Base-by-base conservation (phyloP, 1,140 invertebrate species). In the Ceratina japonica region DNA sequence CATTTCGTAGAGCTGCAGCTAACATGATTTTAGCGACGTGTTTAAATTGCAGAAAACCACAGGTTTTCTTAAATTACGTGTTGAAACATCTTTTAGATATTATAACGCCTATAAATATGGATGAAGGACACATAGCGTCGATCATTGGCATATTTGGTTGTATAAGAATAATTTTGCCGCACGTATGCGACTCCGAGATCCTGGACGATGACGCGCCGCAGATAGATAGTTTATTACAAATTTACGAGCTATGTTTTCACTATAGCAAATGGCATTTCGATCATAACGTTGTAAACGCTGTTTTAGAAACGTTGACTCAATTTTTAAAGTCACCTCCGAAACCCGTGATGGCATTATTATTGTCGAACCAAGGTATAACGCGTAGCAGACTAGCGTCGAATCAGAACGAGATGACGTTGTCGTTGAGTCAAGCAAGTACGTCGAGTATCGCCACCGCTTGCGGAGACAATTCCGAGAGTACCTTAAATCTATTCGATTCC, bases 281-380 rank as follows among this genome's bases (percentile, higher is more conserved):
- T 90, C 97, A 97, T 89, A 98, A 98, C 92, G 94, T 97, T n/a
- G 94, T 97, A 69, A 97, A 97, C 81, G 94, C 96, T 10, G 94
- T 96, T 22, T 92, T 98, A 82, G 97, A 98, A 92, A 96, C 96
- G 37, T 92, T 98, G 16, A 95, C 95, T 65, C 94, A 96, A 76
- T 87, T 98, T 4, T 89, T 98, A 0, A 94, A 95, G 68, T 94
- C 94, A 77, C 94, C 95, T 13, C 94, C 94, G 22, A 92, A 94
- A n/a, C 90, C 93, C 12, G 91, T 97, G 10, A 90, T 95, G 37
- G 82, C 90, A 15, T 91, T 94, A 37, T 90, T 98, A 13, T 85
- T 95, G 22, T 93, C 93, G 75, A 87, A 93, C 77, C 87, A 93
- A 86, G 94, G 94, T 63, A 93, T 95, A 85, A 93, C 79, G 72